A percentile compares a stretch with the other conserved stretches of the same genome.
phyloP scores from a whole-genome alignment of 1,140 invertebrate species.

The Cotesia glomerata region DNA sequence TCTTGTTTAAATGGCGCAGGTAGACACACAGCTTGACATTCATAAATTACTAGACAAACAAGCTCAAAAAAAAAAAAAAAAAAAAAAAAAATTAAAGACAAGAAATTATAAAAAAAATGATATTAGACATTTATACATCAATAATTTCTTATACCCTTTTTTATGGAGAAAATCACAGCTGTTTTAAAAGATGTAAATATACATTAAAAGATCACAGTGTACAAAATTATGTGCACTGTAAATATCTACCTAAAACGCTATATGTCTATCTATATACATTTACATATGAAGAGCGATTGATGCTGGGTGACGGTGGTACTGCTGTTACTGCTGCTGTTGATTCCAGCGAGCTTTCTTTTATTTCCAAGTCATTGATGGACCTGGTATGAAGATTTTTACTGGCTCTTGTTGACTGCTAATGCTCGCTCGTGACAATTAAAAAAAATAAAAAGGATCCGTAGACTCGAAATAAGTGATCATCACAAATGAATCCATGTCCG shows the following conservation, averaged over 20 bases:
- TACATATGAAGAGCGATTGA: conserved; percentile 39
- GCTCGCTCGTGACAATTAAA: background rate
- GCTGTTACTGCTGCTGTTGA: background rate
- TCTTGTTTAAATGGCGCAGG: conserved; percentile 7
- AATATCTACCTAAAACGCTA: conserved; percentile 43
- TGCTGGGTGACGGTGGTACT: conserved; percentile 23
- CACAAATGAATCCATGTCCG: too few species aligned
- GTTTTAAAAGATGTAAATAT: conserved; percentile 49
- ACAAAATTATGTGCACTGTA: conserved; percentile 34
- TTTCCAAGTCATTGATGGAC: background rate
- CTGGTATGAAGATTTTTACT: background rate
- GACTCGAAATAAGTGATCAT: background rate
- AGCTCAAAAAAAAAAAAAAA: background rate
- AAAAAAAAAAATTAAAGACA: background rate
- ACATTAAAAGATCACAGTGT: conserved; percentile 38
- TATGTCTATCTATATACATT: conserved; percentile 45
- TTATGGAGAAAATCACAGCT: conserved; percentile 43
- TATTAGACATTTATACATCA: conserved; percentile 13
- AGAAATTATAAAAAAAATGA: background rate
- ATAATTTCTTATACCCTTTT: conserved; percentile 14
- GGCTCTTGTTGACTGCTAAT: background rate
- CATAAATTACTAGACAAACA: background rate
- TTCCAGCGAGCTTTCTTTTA: background rate
- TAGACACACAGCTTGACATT: conserved; percentile 4
- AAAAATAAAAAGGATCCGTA: background rate